Evolutionary conservation across 2,113 vertebrate genomes (phyloP).

Genomic region (Centropristis striata): DNA sequence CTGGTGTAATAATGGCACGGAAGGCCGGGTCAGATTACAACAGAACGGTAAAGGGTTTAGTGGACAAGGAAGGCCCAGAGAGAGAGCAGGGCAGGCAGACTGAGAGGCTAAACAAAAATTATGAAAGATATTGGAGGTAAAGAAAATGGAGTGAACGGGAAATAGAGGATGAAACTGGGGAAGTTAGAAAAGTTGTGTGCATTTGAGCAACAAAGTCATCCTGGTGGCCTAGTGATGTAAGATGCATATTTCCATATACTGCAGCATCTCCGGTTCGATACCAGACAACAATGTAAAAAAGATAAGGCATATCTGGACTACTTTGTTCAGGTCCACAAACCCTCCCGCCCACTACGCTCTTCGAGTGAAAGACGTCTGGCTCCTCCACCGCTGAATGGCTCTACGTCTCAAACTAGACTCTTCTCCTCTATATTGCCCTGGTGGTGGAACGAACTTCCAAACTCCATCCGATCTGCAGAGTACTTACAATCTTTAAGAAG

Average conservation of each 20-base stretch:
- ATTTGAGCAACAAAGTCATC: background rate
- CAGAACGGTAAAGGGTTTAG: slow-evolving; percentile 79
- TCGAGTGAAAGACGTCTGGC: too few species aligned
- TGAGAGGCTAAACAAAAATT: slow-evolving; percentile 58
- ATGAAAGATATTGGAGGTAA: slow-evolving; percentile 58
- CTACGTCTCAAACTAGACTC: too few species aligned
- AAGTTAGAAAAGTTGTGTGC: slow-evolving; percentile 51
- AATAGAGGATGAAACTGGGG: slow-evolving; percentile 22
- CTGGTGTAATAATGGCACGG: slow-evolving; percentile 79
- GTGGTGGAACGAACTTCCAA: too few species aligned
- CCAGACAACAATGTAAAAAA: too few species aligned
- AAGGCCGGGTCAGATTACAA: slow-evolving; percentile 75
- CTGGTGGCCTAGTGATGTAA: background rate
- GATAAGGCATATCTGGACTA: too few species aligned
- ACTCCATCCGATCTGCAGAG: too few species aligned
- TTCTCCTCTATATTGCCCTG: too few species aligned
- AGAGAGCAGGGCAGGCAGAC: slow-evolving; percentile 57
- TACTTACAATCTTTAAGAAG: too few species aligned
- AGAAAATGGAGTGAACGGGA: slow-evolving; percentile 56
- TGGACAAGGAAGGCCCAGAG: slow-evolving; percentile 50
- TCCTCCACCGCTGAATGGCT: too few species aligned
- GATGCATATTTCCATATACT: background rate
- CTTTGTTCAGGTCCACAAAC: too few species aligned
- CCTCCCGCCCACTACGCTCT: too few species aligned
- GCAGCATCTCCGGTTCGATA: background rate